phyloP scores from a whole-genome alignment of 1,140 invertebrate species.

The Rhagoletis pomonella region DNA sequence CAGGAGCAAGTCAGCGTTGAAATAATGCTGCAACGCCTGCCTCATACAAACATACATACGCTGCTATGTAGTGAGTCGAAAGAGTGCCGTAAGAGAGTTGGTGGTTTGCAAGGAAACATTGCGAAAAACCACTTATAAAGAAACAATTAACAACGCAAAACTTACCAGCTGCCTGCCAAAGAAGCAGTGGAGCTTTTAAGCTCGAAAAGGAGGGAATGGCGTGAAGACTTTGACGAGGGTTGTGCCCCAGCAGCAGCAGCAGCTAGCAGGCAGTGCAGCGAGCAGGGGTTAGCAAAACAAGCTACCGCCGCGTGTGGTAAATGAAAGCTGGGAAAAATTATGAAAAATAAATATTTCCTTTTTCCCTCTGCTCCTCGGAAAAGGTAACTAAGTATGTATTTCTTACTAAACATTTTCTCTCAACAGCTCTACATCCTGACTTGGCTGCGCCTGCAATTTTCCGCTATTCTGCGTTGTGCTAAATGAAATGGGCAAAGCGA shows the following conservation, averaged over 20 bases:
- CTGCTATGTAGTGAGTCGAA: neutral
- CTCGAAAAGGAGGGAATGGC: neutral
- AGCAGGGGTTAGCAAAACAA: neutral
- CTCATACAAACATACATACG: neutral
- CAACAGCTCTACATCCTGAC: neutral
- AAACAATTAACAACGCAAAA: constrained; percentile 46
- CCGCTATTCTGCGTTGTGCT: neutral
- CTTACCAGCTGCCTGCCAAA: neutral
- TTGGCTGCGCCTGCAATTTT: neutral
- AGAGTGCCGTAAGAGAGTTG: neutral
- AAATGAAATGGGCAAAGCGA: constrained; percentile 36
- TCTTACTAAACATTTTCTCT: neutral
- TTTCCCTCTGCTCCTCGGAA: no score
- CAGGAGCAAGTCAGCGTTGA: constrained; percentile 51
- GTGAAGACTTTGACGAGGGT: neutral
- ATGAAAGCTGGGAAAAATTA: constrained; percentile 12
- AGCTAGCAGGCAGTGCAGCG: neutral
- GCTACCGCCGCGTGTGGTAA: neutral
- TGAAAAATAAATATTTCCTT: constrained; percentile 22
- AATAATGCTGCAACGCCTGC: constrained; percentile 42
- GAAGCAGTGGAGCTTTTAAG: neutral
- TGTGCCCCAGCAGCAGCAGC: neutral
- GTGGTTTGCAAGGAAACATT: constrained; percentile 6
- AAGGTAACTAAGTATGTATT: neutral
- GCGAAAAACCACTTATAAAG: constrained; percentile 47